Base-by-base conservation (phyloP, 2,888 invertebrate species). In the Hymenopus coronatus region DNA sequence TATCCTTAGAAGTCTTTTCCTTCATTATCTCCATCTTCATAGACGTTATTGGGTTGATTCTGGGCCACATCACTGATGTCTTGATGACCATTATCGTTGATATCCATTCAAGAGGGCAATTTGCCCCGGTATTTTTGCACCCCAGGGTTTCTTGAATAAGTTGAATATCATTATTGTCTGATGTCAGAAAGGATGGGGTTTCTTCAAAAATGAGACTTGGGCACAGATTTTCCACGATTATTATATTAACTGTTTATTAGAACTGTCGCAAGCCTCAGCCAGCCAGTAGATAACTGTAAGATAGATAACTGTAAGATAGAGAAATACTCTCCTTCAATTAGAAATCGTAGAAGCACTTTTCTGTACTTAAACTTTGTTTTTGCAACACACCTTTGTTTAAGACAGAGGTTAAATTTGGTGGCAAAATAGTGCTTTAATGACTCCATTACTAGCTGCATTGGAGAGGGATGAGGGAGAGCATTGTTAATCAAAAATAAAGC, bases 401-500 rank as follows among this genome's bases (percentile, higher is more conserved):
- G 33, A 33, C 8, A 8, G 1, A 33, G 8, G 0, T 7, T 33
- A 7, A 1, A 8, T 4, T 33, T 4, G 33, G 6, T 7, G 8
- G 1, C 7, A 33, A 33, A 33, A 33, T 7, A 4, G 1, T 7
- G 0, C 6, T 87, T 82, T 87, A 28, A 30, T 87, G 28, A 82
- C 33, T 33, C 8, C 33, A 33, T 33, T 33, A 33, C 28, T n/a
- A 15, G 20, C 8, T 87, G 70, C 82, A 82, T 87, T 25, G 82
- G 25, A 15, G 87, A 87, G 4, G 28, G 82, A 33, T 28, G 82
- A 81, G 82, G 82, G 25, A 28, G 87, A 82, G 87, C 87, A 81
- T 87, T 87, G 81, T 87, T 28, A 82, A 82, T 87, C 28, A 87
- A 33, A 82, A 81, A 33, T 87, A 87, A 14, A 87, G 70, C 87